Evolutionary conservation across 2,797 vertebrate genomes (phyloP), one percentile per base, ranked within the genome.

Genomic region (Tokudaia tokunoshimensis): DNA sequence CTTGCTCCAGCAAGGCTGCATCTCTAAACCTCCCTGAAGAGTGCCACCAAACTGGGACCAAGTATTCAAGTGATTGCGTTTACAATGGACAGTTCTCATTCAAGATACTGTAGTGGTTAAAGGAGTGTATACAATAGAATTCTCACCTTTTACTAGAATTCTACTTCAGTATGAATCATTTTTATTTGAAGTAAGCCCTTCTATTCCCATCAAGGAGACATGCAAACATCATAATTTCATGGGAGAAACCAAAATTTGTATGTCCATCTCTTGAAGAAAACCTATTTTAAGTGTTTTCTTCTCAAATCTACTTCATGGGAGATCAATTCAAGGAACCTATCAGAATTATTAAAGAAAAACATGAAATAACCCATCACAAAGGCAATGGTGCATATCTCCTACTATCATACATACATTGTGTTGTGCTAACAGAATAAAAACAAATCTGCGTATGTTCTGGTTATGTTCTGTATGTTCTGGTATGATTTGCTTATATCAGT

Each of bases 241-340:
- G 13, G 10, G 26, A 93, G 55, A 72, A 70, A 82, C 50, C 41
- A 86, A 91, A 93, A 88, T 85, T 44, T 85, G n/a, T 61, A 75
- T 75, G 37, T 50, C 31, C 9, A 3, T 78, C 29, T 31, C 12
- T 41, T 63, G 84, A 84, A 78, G 11, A 92, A 94, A 55, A 81
- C 14, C 15, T 47, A 94, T 84, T 63, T 78, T 82, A 50, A 90
- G 3, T 50, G 12, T 81, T 94, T 97, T 84, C 80, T 92, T 85
- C 63, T 83, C 37, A 44, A 89, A 94, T 59, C 31, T 91, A 67
- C 78, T 90, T 92, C 50, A 79, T 57, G 3, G 84, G 31, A 52
- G 22, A 86, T 70, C 12, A 75, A 80, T 82, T 88, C 41, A 91
- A 47, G 57, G 82, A 78, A 88, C 59, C 29, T 82, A 63, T 78